Conservation (phyloP, 2,888 invertebrate species). For the Acleris emargana region DNA sequence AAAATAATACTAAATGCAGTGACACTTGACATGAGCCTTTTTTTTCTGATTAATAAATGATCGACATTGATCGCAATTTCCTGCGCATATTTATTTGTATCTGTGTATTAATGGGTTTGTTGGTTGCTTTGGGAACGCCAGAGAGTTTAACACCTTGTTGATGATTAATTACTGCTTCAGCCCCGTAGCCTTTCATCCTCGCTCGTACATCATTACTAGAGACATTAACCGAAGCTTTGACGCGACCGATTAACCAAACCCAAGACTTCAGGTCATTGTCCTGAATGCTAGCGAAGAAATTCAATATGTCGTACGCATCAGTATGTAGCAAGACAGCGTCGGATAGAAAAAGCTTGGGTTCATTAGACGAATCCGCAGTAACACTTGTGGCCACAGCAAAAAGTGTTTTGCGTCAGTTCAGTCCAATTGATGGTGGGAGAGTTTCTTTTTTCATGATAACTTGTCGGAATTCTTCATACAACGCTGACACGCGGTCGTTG, state of each 20-base stretch:
- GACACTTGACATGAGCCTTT: conserved; percentile 43
- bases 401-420: conserved; percentile 71
- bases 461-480: conserved; percentile 71
- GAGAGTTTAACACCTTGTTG: conserved; percentile 19
- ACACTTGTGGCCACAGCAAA: conserved; percentile 61
- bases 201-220: conserved; percentile 29
- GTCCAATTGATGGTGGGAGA: conserved; percentile 60
- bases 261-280: conserved; percentile 59
- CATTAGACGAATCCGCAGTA: conserved; percentile 64
- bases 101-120: background rate
- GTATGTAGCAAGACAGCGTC: conserved; percentile 57
- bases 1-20: conserved; percentile 49
- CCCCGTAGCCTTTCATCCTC: conserved; percentile 28
- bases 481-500: conserved; percentile 66
- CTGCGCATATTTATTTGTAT: background rate
- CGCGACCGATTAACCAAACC: conserved; percentile 47
- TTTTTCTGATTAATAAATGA: conserved; percentile 26
- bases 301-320: conserved; percentile 60
- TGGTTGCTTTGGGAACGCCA: background rate
- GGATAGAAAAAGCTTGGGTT: conserved; percentile 56
- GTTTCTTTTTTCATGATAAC: conserved; percentile 69
- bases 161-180: conserved; percentile 29
- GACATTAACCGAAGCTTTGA: conserved; percentile 38
- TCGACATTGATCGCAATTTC: conserved; percentile 19
- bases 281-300: conserved; percentile 56